Evolutionary conservation across 2,888 invertebrate species (phyloP).

Genomic region (Cataglyphis altisquamis): DNA sequence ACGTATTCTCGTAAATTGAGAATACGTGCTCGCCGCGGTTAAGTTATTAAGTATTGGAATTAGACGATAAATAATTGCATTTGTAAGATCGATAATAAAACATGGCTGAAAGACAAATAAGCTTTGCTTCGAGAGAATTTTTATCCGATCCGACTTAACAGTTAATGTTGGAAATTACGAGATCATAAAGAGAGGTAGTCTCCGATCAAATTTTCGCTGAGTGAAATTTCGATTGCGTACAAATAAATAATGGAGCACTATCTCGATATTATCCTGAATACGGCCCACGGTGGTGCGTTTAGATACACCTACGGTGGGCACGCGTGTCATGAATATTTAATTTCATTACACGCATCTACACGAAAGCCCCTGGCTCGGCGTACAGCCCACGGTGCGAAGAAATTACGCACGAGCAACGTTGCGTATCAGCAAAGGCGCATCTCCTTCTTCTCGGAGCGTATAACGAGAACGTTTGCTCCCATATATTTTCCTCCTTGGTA

Average conservation of each 20-base stretch:
- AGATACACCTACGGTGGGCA: not conserved
- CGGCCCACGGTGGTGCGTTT: not conserved
- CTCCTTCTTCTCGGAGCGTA: not conserved
- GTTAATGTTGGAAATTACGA: not conserved
- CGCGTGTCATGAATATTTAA: constrained; percentile 21
- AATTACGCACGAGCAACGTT: constrained; percentile 40
- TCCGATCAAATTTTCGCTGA: not conserved
- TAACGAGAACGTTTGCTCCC: constrained; percentile 41
- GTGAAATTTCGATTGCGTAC: not conserved
- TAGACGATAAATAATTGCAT: not conserved
- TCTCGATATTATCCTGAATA: constrained; percentile 15
- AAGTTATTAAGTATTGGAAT: not conserved
- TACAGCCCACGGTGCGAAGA: constrained; percentile 1
- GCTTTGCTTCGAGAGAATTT: not conserved
- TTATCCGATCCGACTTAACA: not conserved
- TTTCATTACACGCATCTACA: constrained; percentile 26
- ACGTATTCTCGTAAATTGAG: not conserved
- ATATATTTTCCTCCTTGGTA: constrained; percentile 22
- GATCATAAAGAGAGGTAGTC: too few species aligned
- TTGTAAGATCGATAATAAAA: not conserved
- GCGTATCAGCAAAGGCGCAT: constrained; percentile 15
- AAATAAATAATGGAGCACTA: constrained; percentile 5
- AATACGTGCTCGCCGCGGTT: not conserved
- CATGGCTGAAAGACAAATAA: not conserved
- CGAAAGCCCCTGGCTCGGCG: not conserved